Evolutionary conservation across 2,797 vertebrate genomes (phyloP), one percentile per base, ranked within the genome.

Genomic region (Bufotes viridis): DNA sequence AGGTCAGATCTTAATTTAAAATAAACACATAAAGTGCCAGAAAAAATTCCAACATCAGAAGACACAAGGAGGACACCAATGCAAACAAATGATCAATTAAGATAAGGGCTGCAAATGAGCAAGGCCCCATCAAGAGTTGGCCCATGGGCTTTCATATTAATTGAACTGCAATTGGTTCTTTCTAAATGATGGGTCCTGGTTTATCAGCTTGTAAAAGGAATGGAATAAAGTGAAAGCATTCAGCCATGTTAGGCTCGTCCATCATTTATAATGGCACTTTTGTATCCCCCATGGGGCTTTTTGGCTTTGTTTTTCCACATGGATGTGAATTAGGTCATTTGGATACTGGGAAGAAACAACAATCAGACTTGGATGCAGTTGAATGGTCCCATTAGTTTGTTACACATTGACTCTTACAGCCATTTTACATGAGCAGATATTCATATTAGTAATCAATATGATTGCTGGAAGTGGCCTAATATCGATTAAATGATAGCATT

Each of bases 31-130:
- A 29, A 87, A 29, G 83, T 49, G 67, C 86, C 82, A 58, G 63
- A 87, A 88, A 42, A 87, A 29, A 17, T 60, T 89, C 89, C 84
- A 76, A 81, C 69, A 22, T 86, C 69, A 89, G 42, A 88, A 87
- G 42, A 58, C 67, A 42, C 13, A 53, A 55, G 15, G 49, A 63
- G 87, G 55, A 63, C 75, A 84, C 65, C 74, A 69, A 88, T 87
- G 15, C 70, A 76, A 84, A 85, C 88, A 89, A 78, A 53, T 85
- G 87, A 89, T 80, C 24, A 69, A 67, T 89, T 89, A 88, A 90
- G 85, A 90, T 90, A 88, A 90, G 87, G 18, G 24, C 49, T 69
- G 24, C 76, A 87, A 89, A 89, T 74, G 80, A 78, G 55, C 84
- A 72, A 61, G 67, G 55, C 24, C 72, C 61, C 26, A 24, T 51